A percentile compares a stretch with the other conserved stretches of the same genome.
Conservation (phyloP, 1,140 invertebrate genomes). For the Panulirus ornatus region DNA sequence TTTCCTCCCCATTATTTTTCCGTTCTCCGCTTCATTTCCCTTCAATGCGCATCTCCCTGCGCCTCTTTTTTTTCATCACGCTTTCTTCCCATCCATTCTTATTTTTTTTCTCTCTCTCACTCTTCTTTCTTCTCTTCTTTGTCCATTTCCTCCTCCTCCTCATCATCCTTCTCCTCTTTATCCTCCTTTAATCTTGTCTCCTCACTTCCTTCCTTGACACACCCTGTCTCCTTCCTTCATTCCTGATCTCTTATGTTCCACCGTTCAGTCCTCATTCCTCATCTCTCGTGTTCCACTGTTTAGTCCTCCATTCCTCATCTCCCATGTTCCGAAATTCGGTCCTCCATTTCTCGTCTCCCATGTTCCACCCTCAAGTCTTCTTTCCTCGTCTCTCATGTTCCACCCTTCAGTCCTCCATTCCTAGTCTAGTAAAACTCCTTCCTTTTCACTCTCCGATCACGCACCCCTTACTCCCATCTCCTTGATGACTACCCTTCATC, state of each 20-base stretch:
- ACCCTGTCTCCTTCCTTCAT: neutral
- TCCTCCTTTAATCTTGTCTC: neutral
- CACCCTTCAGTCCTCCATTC: neutral
- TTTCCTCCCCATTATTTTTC: neutral
- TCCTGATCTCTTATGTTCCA: neutral
- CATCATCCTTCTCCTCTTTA: neutral
- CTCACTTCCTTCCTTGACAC: neutral
- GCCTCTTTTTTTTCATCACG: no score
- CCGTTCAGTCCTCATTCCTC: neutral
- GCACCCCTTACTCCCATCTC: no score
- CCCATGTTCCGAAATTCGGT: neutral
- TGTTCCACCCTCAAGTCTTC: conserved; percentile 17
- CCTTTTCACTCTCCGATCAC: neutral
- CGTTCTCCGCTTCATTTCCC: neutral
- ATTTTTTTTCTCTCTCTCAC: neutral
- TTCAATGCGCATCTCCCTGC: neutral
- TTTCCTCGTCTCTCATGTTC: neutral
- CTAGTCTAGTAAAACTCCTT: neutral
- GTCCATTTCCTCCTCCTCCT: neutral
- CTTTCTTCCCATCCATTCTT: neutral
- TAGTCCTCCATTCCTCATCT: neutral
- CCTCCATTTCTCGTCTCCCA: no score
- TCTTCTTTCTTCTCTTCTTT: neutral
- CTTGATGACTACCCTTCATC: neutral
- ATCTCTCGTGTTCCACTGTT: neutral